These are phyloP conservation scores for Cydia fagiglandana DNA, from an alignment of 1,140 invertebrate genomes.

Conservation along the genomic window DNA sequence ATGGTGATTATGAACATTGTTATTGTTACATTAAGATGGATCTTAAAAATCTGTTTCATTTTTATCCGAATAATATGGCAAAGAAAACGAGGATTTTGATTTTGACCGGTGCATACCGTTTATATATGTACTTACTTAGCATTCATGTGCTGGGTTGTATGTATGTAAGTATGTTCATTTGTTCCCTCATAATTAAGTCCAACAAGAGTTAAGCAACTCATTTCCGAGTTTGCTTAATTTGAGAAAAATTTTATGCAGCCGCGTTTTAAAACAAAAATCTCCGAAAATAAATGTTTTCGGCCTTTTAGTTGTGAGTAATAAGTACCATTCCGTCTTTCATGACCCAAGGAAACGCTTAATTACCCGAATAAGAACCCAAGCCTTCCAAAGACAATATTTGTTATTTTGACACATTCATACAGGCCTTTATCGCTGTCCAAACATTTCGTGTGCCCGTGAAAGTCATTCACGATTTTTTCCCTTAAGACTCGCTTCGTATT, in stretches of 20 bases:
- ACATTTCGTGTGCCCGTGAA: slow-evolving; percentile 75
- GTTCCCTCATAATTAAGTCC: too few species aligned
- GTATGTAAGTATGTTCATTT: too few species aligned
- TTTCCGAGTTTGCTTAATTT: too few species aligned
- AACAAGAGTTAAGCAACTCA: too few species aligned
- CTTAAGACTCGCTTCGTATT: slow-evolving; percentile 58
- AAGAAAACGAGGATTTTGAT: too few species aligned
- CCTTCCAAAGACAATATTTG: slow-evolving; percentile 71
- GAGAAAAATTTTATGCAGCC: too few species aligned
- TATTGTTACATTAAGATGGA: neutral
- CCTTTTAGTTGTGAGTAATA: neutral
- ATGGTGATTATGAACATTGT: neutral
- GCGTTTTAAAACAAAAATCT: neutral
- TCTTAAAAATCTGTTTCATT: too few species aligned
- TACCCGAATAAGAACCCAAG: slow-evolving; percentile 52
- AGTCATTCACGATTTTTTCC: slow-evolving; percentile 71
- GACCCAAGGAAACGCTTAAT: slow-evolving; percentile 49
- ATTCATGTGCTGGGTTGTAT: too few species aligned
- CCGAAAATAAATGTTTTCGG: neutral
- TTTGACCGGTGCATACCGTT: too few species aligned
- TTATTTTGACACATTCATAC: slow-evolving; percentile 78
- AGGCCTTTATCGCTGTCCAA: slow-evolving; percentile 73
- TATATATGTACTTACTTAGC: too few species aligned
- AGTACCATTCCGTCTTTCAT: slow-evolving; percentile 33
- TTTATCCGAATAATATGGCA: too few species aligned